phyloP scores from a whole-genome alignment of 2,888 invertebrate species.

The Oegoconia quadripuncta region DNA sequence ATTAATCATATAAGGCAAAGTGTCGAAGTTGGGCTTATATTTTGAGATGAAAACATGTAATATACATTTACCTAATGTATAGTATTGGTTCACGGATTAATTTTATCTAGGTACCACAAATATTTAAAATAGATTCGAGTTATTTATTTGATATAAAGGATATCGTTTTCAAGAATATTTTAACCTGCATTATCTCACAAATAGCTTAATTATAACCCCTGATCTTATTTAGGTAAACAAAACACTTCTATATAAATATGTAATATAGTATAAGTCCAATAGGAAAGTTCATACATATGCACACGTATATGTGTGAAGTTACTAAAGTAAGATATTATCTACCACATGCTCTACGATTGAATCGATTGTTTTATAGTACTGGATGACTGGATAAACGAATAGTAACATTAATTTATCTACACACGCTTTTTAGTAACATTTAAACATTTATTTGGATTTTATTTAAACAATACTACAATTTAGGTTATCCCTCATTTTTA shows the following conservation, averaged over 20 bases:
- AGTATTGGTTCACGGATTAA: constrained; percentile 19
- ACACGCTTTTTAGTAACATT: too few species aligned
- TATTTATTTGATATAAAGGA: too few species aligned
- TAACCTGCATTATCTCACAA: too few species aligned
- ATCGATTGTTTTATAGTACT: neutral
- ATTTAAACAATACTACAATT: too few species aligned
- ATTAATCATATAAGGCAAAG: constrained; percentile 74
- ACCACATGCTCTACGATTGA: constrained; percentile 1
- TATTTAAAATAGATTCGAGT: too few species aligned
- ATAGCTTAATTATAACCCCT: too few species aligned
- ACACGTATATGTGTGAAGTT: neutral
- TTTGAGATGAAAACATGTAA: constrained; percentile 43
- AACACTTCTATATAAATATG: neutral
- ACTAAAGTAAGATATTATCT: neutral
- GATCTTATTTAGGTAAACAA: too few species aligned
- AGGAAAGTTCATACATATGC: neutral
- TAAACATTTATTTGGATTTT: too few species aligned
- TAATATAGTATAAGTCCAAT: neutral
- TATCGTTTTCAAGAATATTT: too few species aligned
- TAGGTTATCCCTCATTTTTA: too few species aligned
- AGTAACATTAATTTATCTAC: too few species aligned
- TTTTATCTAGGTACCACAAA: constrained; percentile 16
- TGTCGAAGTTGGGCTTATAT: constrained; percentile 72
- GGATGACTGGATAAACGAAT: neutral
- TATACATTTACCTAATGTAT: constrained; percentile 29